phyloP scores from a whole-genome alignment of 2,888 invertebrate species.

The Zaprionus obscuricornis region DNA sequence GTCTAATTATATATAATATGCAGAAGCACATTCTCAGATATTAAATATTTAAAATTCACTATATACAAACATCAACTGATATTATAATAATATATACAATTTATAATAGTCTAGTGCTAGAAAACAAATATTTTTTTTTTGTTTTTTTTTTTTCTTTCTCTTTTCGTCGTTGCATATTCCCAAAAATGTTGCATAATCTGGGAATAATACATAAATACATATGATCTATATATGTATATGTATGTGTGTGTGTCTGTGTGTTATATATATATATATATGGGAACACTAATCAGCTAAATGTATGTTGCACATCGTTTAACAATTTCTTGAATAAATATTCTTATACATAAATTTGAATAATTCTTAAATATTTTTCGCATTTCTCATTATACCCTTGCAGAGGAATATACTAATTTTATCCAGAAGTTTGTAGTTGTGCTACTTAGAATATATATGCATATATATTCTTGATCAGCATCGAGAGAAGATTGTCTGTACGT shows the following conservation, averaged over 20 bases:
- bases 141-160: neutral
- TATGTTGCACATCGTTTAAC: conserved; percentile 47
- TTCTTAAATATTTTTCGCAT: too few species aligned
- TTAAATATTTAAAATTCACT: conserved; percentile 46
- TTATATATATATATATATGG: too few species aligned
- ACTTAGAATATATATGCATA: too few species aligned
- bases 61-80: conserved; percentile 50
- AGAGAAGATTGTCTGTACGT: too few species aligned
- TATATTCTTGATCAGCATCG: too few species aligned
- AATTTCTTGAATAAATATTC: conserved; percentile 37
- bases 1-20: conserved; percentile 8
- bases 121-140: conserved; percentile 3
- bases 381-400: too few species aligned
- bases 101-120: too few species aligned
- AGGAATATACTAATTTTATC: too few species aligned
- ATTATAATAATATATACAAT: conserved; percentile 37
- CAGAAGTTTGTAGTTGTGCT: too few species aligned
- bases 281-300: conserved; percentile 43
- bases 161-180: too few species aligned
- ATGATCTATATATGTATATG: conserved; percentile 19
- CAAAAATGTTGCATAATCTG: too few species aligned
- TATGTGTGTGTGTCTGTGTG: too few species aligned
- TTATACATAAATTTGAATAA: conserved; percentile 24
- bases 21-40: conserved; percentile 34
- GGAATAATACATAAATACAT: conserved; percentile 23